Evolutionary conservation across 2,797 vertebrate genomes (phyloP).

Genomic region (Anomalospiza imberbis): DNA sequence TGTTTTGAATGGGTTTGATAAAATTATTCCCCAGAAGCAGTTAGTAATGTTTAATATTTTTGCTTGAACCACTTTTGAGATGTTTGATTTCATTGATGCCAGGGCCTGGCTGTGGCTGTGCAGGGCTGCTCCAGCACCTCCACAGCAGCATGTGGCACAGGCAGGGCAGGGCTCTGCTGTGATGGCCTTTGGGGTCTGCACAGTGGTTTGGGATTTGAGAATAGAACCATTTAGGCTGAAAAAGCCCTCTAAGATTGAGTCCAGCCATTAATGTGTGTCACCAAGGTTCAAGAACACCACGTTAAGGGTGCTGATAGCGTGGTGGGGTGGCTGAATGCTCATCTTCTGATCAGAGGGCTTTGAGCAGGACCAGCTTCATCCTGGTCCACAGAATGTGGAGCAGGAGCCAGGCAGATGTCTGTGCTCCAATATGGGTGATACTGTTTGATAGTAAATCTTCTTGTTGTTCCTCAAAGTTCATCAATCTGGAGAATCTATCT

Average conservation of each 20-base stretch:
- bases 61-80: not conserved
- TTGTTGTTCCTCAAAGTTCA: not conserved
- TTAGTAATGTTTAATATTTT: not conserved
- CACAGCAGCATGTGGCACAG: rapidly evolving
- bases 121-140: not conserved
- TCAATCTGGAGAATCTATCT: not conserved
- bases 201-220: not conserved
- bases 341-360: not conserved
- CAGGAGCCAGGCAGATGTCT: not conserved
- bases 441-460: not conserved
- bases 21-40: slow-evolving; percentile 33
- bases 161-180: not conserved
- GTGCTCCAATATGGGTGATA: rapidly evolving
- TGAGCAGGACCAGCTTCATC: not conserved
- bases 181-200: not conserved
- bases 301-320: rapidly evolving
- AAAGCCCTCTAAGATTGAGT: not conserved
- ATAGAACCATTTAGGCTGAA: not conserved
- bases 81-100: not conserved
- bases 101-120: not conserved
- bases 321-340: not conserved
- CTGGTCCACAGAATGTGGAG: rapidly evolving
- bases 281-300: rapidly evolving
- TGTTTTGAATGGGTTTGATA: slow-evolving; percentile 44
- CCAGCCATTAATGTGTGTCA: rapidly evolving